These are phyloP conservation scores for Drosophila tanythrix DNA, from an alignment of 2,888 invertebrate genomes.

Conservation along the genomic window DNA sequence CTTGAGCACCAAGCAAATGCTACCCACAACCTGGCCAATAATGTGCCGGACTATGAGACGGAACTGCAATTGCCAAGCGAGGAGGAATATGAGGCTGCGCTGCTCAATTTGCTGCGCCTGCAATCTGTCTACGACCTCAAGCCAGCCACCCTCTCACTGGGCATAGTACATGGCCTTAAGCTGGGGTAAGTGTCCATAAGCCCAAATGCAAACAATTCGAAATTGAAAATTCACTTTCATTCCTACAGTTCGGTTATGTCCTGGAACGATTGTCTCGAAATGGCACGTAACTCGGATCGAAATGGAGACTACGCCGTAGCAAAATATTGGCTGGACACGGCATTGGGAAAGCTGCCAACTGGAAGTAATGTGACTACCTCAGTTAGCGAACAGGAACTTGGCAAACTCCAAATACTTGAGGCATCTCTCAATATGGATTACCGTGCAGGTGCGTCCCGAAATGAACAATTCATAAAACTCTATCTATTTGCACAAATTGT, in stretches of 20 bases:
- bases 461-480: slow-evolving; percentile 17
- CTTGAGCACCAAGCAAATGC: slow-evolving; percentile 86
- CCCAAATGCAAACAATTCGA: slow-evolving; percentile 27
- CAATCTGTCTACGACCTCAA: slow-evolving; percentile 89
- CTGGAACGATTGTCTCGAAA: slow-evolving; percentile 81
- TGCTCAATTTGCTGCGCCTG: slow-evolving; percentile 83
- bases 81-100: slow-evolving; percentile 74
- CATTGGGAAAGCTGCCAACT: slow-evolving; percentile 68
- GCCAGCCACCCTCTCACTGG: slow-evolving; percentile 86
- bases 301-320: slow-evolving; percentile 73
- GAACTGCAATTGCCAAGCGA: slow-evolving; percentile 72
- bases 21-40: slow-evolving; percentile 41
- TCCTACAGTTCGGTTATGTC: slow-evolving; percentile 75
- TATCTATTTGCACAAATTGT: slow-evolving; percentile 9
- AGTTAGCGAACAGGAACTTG: slow-evolving; percentile 41
- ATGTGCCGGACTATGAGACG: slow-evolving; percentile 10
- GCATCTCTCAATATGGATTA: slow-evolving; percentile 70
- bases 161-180: slow-evolving; percentile 85
- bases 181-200: slow-evolving; percentile 63
- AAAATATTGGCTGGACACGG: slow-evolving; percentile 80
- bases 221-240: slow-evolving; percentile 27
- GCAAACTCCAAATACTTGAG: slow-evolving; percentile 66
- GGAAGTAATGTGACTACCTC: slow-evolving; percentile 38
- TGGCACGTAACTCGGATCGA: slow-evolving; percentile 74
- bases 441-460: slow-evolving; percentile 64